Percentiles rank a stretch among this genome's conserved stretches.
Evolutionary conservation across 1,140 invertebrate genomes (phyloP).

Genomic region (Drosophila tropicalis): DNA sequence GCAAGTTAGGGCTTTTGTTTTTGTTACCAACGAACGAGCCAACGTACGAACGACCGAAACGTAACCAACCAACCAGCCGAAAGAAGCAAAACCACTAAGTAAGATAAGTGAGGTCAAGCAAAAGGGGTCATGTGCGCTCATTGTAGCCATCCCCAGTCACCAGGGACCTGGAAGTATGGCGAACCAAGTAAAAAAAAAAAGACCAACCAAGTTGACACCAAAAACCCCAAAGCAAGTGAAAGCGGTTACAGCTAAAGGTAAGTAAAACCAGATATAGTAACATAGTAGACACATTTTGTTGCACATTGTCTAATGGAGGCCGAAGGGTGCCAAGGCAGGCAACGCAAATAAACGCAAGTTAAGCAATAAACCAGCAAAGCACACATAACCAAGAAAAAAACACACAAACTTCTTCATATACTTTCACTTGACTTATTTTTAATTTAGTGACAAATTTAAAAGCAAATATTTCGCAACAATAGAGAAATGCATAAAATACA

Average conservation of each 20-base stretch:
- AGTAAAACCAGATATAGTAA: constrained; percentile 4
- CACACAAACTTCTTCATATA: too few relatives aligned
- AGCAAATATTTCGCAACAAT: too few relatives aligned
- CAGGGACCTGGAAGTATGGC: constrained; percentile 34
- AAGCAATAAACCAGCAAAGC: not conserved
- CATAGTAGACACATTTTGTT: constrained; percentile 4
- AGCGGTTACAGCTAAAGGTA: constrained; percentile 9
- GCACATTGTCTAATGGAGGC: not conserved
- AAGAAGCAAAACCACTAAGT: constrained; percentile 72
- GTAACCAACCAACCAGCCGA: constrained; percentile 24
- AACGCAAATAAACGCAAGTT: not conserved
- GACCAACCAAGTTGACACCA: constrained; percentile 33
- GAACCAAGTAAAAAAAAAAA: constrained; percentile 34
- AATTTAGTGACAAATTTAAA: too few relatives aligned
- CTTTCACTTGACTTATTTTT: too few relatives aligned
- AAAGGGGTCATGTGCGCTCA: constrained; percentile 81
- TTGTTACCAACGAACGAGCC: constrained; percentile 5
- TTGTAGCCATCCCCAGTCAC: constrained; percentile 61
- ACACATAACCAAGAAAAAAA: too few relatives aligned
- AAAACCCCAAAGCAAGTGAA: constrained; percentile 9
- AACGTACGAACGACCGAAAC: constrained; percentile 3
- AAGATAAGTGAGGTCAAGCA: constrained; percentile 81
- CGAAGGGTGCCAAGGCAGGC: not conserved
- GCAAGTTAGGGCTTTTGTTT: constrained; percentile 4
- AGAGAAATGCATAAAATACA: too few relatives aligned